These are phyloP conservation scores for Petroica traversi DNA, from an alignment of 2,113 vertebrate species.

Conservation along the genomic window DNA sequence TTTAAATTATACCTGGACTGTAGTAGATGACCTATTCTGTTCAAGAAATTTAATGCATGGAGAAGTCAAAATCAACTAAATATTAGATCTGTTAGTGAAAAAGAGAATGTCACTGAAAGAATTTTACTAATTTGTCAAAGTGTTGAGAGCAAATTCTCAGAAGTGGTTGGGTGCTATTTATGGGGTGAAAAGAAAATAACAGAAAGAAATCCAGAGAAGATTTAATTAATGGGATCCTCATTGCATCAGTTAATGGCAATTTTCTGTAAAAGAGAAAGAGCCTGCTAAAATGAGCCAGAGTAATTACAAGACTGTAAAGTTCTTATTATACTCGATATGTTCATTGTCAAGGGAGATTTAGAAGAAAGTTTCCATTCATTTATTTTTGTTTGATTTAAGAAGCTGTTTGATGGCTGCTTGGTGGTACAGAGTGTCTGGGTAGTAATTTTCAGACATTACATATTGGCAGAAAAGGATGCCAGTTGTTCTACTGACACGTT, in stretches of 20 bases:
- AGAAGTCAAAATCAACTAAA: not conserved
- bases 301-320: not conserved
- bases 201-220: not conserved
- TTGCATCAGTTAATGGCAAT: not conserved
- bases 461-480: not conserved
- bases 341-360: not conserved
- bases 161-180: not conserved
- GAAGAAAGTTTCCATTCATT: not conserved
- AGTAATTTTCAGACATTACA: not conserved
- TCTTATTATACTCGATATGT: not conserved
- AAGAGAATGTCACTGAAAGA: not conserved
- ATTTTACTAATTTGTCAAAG: not conserved
- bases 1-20: not conserved
- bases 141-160: not conserved
- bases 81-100: not conserved
- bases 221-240: not conserved
- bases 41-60: not conserved
- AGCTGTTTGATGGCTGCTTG: not conserved
- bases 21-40: not conserved
- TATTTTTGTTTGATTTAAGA: not conserved
- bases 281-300: not conserved
- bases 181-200: not conserved
- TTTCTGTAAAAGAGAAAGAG: not conserved
- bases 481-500: not conserved
- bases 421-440: not conserved